Percentiles rank a stretch among this genome's conserved stretches.
These are phyloP conservation scores for Oncorhynchus masou DNA, from an alignment of 2,113 vertebrate genomes.

Conservation along the genomic window DNA sequence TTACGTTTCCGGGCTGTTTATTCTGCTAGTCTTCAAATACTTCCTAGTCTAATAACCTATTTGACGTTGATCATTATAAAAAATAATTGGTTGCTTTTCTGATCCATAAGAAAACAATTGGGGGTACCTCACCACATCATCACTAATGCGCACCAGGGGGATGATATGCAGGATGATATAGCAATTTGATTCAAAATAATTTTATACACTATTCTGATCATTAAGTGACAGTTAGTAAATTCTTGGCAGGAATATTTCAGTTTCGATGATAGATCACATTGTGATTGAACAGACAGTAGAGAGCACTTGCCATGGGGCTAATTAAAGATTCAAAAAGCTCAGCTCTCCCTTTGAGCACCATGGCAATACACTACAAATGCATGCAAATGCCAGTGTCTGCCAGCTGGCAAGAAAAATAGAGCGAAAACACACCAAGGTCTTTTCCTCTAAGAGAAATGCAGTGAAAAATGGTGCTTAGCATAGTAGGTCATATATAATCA, in stretches of 20 bases:
- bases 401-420: conserved; percentile 46
- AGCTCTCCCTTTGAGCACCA: conserved; percentile 34
- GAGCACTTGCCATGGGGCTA: conserved; percentile 21
- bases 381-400: conserved; percentile 62
- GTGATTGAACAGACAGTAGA: background rate
- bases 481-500: background rate
- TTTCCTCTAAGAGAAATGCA: background rate
- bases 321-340: conserved; percentile 50
- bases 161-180: too few relatives aligned
- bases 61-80: too few relatives aligned
- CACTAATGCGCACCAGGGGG: too few relatives aligned
- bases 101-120: too few relatives aligned
- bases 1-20: background rate
- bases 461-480: background rate
- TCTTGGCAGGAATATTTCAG: background rate
- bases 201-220: too few relatives aligned
- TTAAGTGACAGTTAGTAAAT: background rate
- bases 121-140: too few relatives aligned
- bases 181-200: too few relatives aligned
- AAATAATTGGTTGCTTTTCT: too few relatives aligned
- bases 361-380: conserved; percentile 55
- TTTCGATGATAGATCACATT: background rate
- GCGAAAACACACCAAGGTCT: conserved; percentile 36
- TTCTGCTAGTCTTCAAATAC: background rate
- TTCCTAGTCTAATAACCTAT: too few relatives aligned